Percentiles rank a stretch among this genome's conserved stretches.
These are phyloP conservation scores for Plodia interpunctella DNA, from an alignment of 1,140 invertebrate species.

Conservation along the genomic window DNA sequence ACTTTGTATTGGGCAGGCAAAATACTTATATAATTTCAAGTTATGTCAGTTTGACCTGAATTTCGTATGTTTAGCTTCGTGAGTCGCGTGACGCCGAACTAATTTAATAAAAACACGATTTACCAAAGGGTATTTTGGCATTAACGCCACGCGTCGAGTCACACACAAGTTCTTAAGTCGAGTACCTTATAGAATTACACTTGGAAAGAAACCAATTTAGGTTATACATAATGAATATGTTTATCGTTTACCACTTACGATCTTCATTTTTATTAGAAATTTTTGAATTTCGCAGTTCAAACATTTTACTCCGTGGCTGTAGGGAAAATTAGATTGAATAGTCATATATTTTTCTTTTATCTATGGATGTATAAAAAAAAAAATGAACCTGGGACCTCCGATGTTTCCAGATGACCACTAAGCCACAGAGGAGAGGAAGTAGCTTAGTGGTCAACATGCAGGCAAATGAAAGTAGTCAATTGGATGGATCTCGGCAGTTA, in stretches of 20 bases:
- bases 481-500: too few relatives aligned
- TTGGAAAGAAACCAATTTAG: slow-evolving; percentile 9
- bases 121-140: slow-evolving; percentile 62
- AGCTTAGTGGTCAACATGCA: too few relatives aligned
- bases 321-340: too few relatives aligned
- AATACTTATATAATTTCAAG: slow-evolving; percentile 22
- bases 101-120: slow-evolving; percentile 70
- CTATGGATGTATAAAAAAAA: too few relatives aligned
- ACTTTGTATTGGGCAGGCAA: slow-evolving; percentile 6
- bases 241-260: neutral
- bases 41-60: slow-evolving; percentile 44
- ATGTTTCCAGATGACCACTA: too few relatives aligned
- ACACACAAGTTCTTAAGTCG: slow-evolving; percentile 32
- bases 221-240: slow-evolving; percentile 1
- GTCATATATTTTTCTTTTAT: too few relatives aligned
- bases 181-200: slow-evolving; percentile 29
- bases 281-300: too few relatives aligned
- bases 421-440: too few relatives aligned
- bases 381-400: too few relatives aligned
- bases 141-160: slow-evolving; percentile 38
- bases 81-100: slow-evolving; percentile 57
- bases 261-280: too few relatives aligned
- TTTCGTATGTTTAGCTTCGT: slow-evolving; percentile 42
- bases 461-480: too few relatives aligned
- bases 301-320: too few relatives aligned